Evolutionary conservation across 2,888 invertebrate genomes (phyloP), one percentile per base, ranked within the genome.

Genomic region (Atherix ibis): DNA sequence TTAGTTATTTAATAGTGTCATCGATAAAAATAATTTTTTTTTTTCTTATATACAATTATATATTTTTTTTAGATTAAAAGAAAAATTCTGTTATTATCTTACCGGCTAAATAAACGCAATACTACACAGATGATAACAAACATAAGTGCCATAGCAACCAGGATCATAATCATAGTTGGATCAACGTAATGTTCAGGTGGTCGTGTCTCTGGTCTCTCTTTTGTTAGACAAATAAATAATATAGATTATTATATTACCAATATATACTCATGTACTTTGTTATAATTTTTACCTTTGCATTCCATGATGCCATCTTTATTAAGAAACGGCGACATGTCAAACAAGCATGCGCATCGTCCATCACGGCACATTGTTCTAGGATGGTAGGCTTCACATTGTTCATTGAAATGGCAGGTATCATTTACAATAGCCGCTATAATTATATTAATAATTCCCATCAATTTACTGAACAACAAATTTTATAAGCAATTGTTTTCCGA

Each of bases 101-200:
- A 88, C 89, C 79, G 85, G 78, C 87, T 87, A 64, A 91, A 91
- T 48, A 89, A 71, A 51, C 85, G 74, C 40, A 91, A 71, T 31
- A 89, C 89, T 47, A 89, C 82, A 63, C 89, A 89, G 53, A 91
- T 84, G 59, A 88, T 87, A 61, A 89, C 71, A 62, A 89, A 89
- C 89, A 89, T 91, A 46, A 89, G 71, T 43, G 80, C 84, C 81
- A 89, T 85, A 36, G 78, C 88, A 41, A 84, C 83, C 46, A 89
- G 70, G 34, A 88, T 80, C 34, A 82, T 80, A 56, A 88, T 87
- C 88, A 87, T 88, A 31, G 87, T 82, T 28, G 87, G 87, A 62
- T 88, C 87, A 43, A 87, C 58, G 48, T 82, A 80, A 41, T 67
- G 72, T 36, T 71, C 69, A 25, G 73, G 70, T 43, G 68, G 67